A percentile compares a stretch with the other conserved stretches of the same genome.
Conservation (phyloP, 1,140 invertebrate species). For the Heliconius himera region DNA sequence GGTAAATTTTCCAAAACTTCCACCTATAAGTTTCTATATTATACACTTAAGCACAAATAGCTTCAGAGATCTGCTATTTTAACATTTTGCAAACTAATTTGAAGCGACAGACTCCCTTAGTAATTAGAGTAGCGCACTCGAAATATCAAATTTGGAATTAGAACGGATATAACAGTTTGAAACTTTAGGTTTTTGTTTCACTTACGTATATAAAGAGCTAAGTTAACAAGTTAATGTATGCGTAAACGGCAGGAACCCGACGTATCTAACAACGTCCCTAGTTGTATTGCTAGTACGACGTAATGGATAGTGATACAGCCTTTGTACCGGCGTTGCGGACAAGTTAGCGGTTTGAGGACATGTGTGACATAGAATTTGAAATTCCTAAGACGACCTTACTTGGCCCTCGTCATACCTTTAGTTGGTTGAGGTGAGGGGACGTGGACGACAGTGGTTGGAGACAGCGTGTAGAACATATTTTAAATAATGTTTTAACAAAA, state of each 20-base stretch:
- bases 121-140: constrained; percentile 10
- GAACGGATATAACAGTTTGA: constrained; percentile 8
- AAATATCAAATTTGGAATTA: constrained; percentile 4
- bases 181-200: constrained; percentile 3
- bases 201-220: background rate
- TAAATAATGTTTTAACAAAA: background rate
- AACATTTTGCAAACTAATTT: constrained; percentile 11
- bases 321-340: constrained; percentile 38
- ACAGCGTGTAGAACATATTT: background rate
- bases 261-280: constrained; percentile 42
- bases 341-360: constrained; percentile 43
- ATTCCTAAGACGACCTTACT: constrained; percentile 19
- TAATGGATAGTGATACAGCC: constrained; percentile 38
- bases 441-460: background rate
- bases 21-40: background rate
- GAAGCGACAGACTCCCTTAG: constrained; percentile 10
- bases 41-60: background rate
- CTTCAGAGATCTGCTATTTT: constrained; percentile 8
- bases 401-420: constrained; percentile 32
- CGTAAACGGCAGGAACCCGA: constrained; percentile 28
- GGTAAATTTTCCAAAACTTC: background rate
- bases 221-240: constrained; percentile 5
- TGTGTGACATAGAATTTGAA: constrained; percentile 38
- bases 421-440: constrained; percentile 13
- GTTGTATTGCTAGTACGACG: constrained; percentile 9